Evolutionary conservation across 2,113 vertebrate species (phyloP).

Genomic region (Mesitornis unicolor): DNA sequence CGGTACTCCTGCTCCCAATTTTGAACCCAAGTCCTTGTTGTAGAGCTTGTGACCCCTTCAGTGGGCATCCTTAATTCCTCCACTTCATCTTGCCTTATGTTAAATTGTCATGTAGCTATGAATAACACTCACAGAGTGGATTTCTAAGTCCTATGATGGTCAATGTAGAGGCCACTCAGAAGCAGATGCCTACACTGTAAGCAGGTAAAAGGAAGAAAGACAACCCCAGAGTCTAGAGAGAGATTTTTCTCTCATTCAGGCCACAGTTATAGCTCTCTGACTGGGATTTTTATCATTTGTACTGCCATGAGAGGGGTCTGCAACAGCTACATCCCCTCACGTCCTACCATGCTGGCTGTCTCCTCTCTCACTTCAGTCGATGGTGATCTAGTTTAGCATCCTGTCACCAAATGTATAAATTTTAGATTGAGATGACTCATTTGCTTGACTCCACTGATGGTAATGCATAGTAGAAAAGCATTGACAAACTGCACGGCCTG

Average conservation of each 20-base stretch:
- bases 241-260: neutral
- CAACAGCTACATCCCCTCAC: neutral
- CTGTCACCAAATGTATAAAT: neutral
- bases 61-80: neutral
- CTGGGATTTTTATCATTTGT: neutral
- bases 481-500: neutral
- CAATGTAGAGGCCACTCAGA: neutral
- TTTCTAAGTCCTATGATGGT: neutral
- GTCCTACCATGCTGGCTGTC: neutral
- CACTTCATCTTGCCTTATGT: neutral
- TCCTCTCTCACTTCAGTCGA: neutral
- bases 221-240: neutral
- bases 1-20: neutral
- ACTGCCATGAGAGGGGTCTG: neutral
- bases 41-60: neutral
- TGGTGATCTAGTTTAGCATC: neutral
- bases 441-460: neutral
- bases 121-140: neutral
- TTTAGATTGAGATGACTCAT: neutral
- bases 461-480: neutral
- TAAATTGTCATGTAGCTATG: neutral
- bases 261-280: neutral
- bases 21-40: neutral
- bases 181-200: neutral
- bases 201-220: neutral